Evolutionary conservation across 2,888 invertebrate genomes (phyloP).

Genomic region (Syrphus vitripennis): DNA sequence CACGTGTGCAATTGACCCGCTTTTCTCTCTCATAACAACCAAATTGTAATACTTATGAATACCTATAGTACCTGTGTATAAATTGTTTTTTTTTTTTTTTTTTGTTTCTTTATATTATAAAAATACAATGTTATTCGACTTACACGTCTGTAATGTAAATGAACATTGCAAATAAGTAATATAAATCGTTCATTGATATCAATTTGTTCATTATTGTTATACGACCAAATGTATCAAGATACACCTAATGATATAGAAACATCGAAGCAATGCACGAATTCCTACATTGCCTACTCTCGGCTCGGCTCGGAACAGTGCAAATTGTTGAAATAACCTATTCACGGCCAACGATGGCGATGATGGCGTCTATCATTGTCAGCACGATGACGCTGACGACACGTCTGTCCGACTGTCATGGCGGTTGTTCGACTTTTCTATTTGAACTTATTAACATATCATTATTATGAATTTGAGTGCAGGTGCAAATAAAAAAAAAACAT

Average conservation of each 20-base stretch:
- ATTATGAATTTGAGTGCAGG: slow-evolving; percentile 40
- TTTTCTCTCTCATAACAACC: background rate
- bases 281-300: background rate
- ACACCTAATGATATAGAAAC: background rate
- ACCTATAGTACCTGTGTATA: background rate
- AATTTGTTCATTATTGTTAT: slow-evolving; percentile 33
- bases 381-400: background rate
- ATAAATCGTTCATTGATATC: slow-evolving; percentile 39
- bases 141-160: slow-evolving; percentile 27
- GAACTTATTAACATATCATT: slow-evolving; percentile 32
- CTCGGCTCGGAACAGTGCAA: slow-evolving; percentile 13
- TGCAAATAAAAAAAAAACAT: slow-evolving; percentile 29
- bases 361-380: slow-evolving; percentile 12
- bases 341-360: background rate
- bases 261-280: background rate
- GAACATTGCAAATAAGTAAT: slow-evolving; percentile 21
- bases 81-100: too few species aligned
- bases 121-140: background rate
- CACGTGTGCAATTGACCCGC: background rate
- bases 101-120: too few species aligned
- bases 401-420: background rate
- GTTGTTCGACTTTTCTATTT: slow-evolving; percentile 15
- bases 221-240: background rate
- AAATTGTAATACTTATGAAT: background rate
- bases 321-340: slow-evolving; percentile 40